Evolutionary conservation across 2,113 vertebrate genomes (phyloP), one percentile per base, ranked within the genome.

Genomic region (Tetraodon nigroviridis): DNA sequence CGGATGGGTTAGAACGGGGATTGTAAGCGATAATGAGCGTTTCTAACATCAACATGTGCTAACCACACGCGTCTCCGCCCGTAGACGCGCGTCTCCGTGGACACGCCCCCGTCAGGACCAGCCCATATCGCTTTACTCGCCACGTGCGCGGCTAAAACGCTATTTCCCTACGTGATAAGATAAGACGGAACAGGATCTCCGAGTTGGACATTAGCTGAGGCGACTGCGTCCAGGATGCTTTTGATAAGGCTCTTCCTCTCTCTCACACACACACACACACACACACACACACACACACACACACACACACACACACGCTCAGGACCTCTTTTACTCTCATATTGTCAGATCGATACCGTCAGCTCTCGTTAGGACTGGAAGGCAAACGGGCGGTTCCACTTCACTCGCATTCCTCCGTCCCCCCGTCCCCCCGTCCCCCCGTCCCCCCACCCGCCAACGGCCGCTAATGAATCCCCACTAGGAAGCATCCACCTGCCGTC

Each of bases 291-390:
- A 7, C 44, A 45, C 22, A 46, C 42, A 51, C 57, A 46, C 57
- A 44, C 57, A 55, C 48, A 54, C 55, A 51, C n/a, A 40, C 32
- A 46, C 44, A n/a, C 44, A 46, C 22, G 42, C 42, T 51, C 57
- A 46, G 61, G 13, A 13, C 11, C 57, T 60, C 42, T 19, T 51
- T 46, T 56, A 29, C 59, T 64, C 57, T 57, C 67, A 73, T 59
- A 67, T 62, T 50, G 58, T 54, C 22, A 46, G 79, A 85, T 87
- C 85, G 76, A 85, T 86, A 67, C 71, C 82, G 84, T 83, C 85
- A 73, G 72, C 76, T 84, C 69, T 61, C 67, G 81, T 89, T 86
- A 85, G 71, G 27, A 20, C 13, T 19, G 45, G 58, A 48, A 61
- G 44, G 56, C 60, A 71, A 16, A 46, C 5, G 49, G 55, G 45